A percentile compares a stretch with the other conserved stretches of the same genome.
phyloP scores from a whole-genome alignment of 2,113 vertebrate genomes.

The Taxidea taxus region DNA sequence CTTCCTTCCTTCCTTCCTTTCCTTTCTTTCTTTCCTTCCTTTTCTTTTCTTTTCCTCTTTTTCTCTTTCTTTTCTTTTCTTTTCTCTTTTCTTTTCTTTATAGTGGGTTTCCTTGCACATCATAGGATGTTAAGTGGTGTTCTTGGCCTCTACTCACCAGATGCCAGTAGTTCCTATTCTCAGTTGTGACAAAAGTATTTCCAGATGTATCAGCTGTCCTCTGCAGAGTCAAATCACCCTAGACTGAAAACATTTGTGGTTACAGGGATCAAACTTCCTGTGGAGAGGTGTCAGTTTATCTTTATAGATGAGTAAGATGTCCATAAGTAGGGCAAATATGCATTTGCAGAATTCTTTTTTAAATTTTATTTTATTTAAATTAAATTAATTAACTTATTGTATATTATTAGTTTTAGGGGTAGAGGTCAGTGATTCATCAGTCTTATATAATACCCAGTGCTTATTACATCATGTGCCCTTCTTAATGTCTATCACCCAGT shows the following conservation, averaged over 20 bases:
- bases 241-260: background rate
- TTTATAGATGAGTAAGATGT: background rate
- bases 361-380: too few species aligned
- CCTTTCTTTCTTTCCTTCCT: too few species aligned
- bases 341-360: background rate
- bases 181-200: background rate
- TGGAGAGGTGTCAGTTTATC: background rate
- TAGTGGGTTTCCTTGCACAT: too few species aligned
- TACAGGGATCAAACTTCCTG: background rate
- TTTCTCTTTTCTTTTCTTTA: background rate
- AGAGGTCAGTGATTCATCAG: too few species aligned
- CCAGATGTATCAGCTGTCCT: background rate
- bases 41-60: too few species aligned
- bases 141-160: background rate
- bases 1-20: too few species aligned
- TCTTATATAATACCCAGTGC: too few species aligned
- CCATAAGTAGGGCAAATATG: background rate
- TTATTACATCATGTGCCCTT: too few species aligned
- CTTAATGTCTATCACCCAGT: too few species aligned
- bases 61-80: too few species aligned
- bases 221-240: fast-evolving
- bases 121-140: background rate
- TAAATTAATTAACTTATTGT: too few species aligned
- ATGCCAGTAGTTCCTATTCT: background rate
- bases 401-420: too few species aligned